Percentiles rank a stretch among this genome's conserved stretches.
Conservation (phyloP, 2,113 vertebrate species). For the Herpailurus yagouaroundi region DNA sequence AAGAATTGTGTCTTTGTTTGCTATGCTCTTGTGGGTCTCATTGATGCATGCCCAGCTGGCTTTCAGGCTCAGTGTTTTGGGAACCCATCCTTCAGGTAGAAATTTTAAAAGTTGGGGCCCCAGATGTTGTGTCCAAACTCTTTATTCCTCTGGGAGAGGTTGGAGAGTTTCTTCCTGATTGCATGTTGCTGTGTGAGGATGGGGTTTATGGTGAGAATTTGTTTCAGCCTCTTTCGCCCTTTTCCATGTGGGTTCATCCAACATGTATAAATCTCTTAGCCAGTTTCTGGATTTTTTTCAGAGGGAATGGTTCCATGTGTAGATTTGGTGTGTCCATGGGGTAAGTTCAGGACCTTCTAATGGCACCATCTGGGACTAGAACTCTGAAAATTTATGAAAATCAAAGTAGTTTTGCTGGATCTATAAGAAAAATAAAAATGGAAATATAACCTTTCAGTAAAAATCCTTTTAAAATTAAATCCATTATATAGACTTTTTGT, state of each 20-base stretch:
- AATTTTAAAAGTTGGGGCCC: not conserved
- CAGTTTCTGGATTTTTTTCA: not conserved
- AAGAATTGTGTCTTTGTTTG: not conserved
- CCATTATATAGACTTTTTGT: not conserved
- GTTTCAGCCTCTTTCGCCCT: not conserved
- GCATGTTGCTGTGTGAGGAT: not conserved
- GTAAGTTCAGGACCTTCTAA: not conserved
- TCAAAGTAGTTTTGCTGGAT: not conserved
- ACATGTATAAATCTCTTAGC: not conserved
- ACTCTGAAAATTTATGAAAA: not conserved
- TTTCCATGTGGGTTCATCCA: not conserved
- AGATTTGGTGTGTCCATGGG: not conserved
- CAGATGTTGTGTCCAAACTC: not conserved
- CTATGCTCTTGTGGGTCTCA: not conserved
- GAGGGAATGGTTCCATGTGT: not conserved
- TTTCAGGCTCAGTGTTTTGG: not conserved
- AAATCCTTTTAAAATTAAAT: constrained; percentile 14
- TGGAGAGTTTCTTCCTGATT: not conserved
- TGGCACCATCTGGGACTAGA: not conserved
- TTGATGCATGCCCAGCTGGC: not conserved
- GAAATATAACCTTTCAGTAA: not conserved
- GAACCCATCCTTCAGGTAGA: not conserved
- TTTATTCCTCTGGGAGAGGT: not conserved
- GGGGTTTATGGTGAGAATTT: not conserved
- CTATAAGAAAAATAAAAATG: not conserved